Evolutionary conservation across 2,888 invertebrate species (phyloP).

Genomic region (Pseudococcus viburni): DNA sequence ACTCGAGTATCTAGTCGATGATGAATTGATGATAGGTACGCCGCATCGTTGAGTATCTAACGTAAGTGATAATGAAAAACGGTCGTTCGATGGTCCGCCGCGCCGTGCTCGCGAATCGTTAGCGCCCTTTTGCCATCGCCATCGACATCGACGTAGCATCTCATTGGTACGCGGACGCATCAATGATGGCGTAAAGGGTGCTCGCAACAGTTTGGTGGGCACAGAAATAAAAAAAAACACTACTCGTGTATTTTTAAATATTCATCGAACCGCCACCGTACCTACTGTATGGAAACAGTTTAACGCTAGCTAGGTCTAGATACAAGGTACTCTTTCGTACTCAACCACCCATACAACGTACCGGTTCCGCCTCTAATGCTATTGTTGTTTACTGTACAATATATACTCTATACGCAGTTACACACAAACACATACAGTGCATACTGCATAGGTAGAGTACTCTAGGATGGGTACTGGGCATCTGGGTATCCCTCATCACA

Average conservation of each 20-base stretch:
- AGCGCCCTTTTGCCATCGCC: not conserved
- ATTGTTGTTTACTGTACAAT: not conserved
- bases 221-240: not conserved
- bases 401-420: not conserved
- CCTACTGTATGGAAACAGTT: not conserved
- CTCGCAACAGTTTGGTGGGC: not conserved
- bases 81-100: not conserved
- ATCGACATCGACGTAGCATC: not conserved
- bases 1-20: not conserved
- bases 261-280: slow-evolving; percentile 56
- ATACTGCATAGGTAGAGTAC: not conserved
- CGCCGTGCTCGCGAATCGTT: not conserved
- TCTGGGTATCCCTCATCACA: not conserved
- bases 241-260: slow-evolving; percentile 32
- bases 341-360: not conserved
- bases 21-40: not conserved
- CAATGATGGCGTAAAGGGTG: not conserved
- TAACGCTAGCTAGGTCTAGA: not conserved
- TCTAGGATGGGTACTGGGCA: too few relatives aligned
- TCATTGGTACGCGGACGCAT: not conserved
- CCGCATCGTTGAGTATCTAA: too few relatives aligned
- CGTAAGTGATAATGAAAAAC: not conserved
- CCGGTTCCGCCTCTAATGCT: slow-evolving; percentile 62
- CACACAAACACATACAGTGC: not conserved
- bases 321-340: too few relatives aligned